phyloP scores from a whole-genome alignment of 2,888 invertebrate species.

The Acholoe squamosa region DNA sequence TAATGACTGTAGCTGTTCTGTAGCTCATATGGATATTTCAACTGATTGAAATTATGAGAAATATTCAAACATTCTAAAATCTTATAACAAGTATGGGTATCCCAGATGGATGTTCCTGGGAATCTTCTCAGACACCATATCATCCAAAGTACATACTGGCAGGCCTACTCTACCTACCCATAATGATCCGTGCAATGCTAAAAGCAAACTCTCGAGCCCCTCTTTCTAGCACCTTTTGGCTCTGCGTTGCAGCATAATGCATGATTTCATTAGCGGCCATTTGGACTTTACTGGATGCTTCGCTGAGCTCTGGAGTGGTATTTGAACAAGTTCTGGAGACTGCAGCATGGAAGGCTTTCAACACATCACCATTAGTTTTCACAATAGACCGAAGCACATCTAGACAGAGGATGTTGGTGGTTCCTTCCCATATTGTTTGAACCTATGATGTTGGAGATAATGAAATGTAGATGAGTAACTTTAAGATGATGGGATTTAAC shows the following conservation, averaged over 20 bases:
- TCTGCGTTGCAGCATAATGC: slow-evolving; percentile 70
- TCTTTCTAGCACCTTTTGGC: slow-evolving; percentile 78
- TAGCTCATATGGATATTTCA: neutral
- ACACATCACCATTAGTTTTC: slow-evolving; percentile 83
- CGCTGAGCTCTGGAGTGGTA: slow-evolving; percentile 67
- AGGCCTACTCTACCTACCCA: slow-evolving; percentile 73
- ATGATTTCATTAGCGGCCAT: slow-evolving; percentile 67
- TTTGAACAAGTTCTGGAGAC: slow-evolving; percentile 74
- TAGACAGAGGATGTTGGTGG: slow-evolving; percentile 85
- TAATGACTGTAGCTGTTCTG: too few species aligned
- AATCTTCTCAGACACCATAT: too few species aligned
- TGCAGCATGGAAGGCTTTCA: slow-evolving; percentile 80
- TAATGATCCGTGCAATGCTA: slow-evolving; percentile 83
- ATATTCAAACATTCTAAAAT: too few species aligned
- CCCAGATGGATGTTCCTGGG: too few species aligned
- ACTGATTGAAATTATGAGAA: too few species aligned
- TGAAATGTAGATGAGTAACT: too few species aligned
- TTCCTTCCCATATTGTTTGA: slow-evolving; percentile 86
- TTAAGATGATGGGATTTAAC: too few species aligned
- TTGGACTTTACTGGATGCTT: slow-evolving; percentile 72
- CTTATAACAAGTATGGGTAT: too few species aligned
- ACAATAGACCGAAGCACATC: slow-evolving; percentile 85
- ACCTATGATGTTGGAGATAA: slow-evolving; percentile 79
- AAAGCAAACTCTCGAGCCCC: slow-evolving; percentile 85
- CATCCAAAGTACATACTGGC: too few species aligned